Evolutionary conservation across 1,140 invertebrate species (phyloP), one percentile per base, ranked within the genome.

Genomic region (Cardiocondyla obscurior): DNA sequence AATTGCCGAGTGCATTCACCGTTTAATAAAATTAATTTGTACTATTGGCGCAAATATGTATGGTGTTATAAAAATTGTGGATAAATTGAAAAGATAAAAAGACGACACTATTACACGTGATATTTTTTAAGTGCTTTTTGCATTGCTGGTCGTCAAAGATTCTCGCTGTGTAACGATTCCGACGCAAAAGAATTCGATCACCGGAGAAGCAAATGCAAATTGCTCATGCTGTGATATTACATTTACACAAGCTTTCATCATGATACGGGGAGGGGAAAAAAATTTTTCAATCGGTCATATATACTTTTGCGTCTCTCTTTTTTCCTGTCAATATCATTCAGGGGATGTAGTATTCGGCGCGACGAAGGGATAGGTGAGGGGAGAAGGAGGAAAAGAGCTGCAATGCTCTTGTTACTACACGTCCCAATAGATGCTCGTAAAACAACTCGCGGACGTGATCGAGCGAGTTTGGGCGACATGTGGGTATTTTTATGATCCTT

Each of bases 401-500:
- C 65, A 72, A 57, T 22, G 49, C 30, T 25, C 69, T 58, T 57
- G 49, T 58, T 73, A 39, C 33, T 12, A 58, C 33, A 72, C 16
- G 19, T 49, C 30, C 19, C 22, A 16, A 39, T 69, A 51, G 46
- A 28, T 69, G 62, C 62, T 79, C 62, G 44, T 79, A 79, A 79
- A 79, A 79, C 16, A 42, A 42, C 62, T 36, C 46, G 46, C 62
- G 30, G 33, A 69, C 22, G 44, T 33, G 44, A 69, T 70, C 62
- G 33, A 36, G 64, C 77, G 25, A 58, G 51, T 55, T 33, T 69
- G 28, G 33, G 30, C 36, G 51, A 72, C 49, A 44, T 25, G n/a
- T 53, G 49, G 25, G 55, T 69, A 81, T 81, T 72, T 81, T 81
- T 81, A 81, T 28, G 46, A 30, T 55, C 16, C 25, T 55, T 70